Evolutionary conservation across 92 coral and sea anemone genomes (phyloP).

Genomic region (Siderastrea siderea): DNA sequence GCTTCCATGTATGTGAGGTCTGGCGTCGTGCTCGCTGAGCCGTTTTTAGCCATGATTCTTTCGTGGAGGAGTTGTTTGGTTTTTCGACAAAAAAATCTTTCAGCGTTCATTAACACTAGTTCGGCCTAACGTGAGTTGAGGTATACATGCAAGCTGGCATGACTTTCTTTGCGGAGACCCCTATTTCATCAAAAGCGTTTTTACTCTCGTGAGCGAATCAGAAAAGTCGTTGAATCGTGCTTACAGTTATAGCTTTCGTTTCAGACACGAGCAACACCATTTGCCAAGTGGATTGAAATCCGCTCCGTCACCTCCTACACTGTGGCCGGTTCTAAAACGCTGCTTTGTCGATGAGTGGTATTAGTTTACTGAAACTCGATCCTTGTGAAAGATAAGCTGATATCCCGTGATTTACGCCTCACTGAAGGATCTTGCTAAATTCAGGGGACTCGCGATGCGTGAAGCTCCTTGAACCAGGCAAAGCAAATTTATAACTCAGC

Average conservation of each 20-base stretch:
- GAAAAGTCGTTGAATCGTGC: neutral
- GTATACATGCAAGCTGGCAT: neutral
- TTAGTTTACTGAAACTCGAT: slow-evolving; percentile 29
- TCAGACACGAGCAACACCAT: neutral
- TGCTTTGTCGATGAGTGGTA: neutral
- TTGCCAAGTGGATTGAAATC: neutral
- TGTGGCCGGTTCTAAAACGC: too few species aligned
- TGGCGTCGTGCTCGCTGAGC: neutral
- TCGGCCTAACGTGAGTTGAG: neutral
- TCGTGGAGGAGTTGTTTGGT: neutral
- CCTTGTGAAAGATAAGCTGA: neutral
- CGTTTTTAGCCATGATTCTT: slow-evolving; percentile 17
- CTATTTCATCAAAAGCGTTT: neutral
- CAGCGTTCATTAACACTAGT: neutral
- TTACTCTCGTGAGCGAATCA: slow-evolving; percentile 1
- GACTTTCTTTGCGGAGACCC: neutral
- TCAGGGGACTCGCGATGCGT: too few species aligned
- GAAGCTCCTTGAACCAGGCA: neutral
- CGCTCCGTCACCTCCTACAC: too few species aligned
- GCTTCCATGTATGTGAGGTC: slow-evolving; percentile 16
- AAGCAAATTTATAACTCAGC: slow-evolving; percentile 8
- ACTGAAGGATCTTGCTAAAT: neutral
- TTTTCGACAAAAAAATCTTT: neutral
- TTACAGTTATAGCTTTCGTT: neutral
- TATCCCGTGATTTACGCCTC: neutral